A percentile compares a stretch with the other conserved stretches of the same genome.
These are phyloP conservation scores for Salvelinus alpinus DNA, from an alignment of 2,113 vertebrate species.

Conservation along the genomic window DNA sequence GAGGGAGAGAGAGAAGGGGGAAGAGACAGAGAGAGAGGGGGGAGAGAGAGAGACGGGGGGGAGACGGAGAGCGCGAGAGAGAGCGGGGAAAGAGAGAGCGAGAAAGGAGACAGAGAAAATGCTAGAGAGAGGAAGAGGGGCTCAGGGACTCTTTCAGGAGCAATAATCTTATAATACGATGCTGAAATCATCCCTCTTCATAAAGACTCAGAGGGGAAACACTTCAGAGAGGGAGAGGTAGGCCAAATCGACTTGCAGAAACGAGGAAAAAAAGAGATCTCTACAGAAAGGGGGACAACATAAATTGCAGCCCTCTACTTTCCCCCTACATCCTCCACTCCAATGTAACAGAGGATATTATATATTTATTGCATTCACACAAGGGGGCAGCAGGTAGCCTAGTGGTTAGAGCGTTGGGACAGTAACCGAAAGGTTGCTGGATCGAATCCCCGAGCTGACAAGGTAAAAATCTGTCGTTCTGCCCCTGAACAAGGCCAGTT, in stretches of 20 bases:
- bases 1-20: too few species aligned
- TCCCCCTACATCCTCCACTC: neutral
- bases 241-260: too few species aligned
- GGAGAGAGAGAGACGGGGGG: accelerated
- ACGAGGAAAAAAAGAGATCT: neutral
- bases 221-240: neutral
- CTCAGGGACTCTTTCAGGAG: neutral
- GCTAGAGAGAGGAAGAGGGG: neutral
- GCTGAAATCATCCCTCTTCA: neutral
- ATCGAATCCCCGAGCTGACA: too few species aligned
- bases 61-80: too few species aligned
- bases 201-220: neutral
- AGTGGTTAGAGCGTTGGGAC: too few species aligned
- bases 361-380: constrained; percentile 64
- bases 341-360: neutral
- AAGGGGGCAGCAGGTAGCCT: constrained; percentile 21
- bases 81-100: too few species aligned
- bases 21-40: too few species aligned
- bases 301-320: neutral
- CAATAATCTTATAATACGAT: neutral
- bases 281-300: neutral
- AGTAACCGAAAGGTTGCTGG: too few species aligned
- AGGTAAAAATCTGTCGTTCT: too few species aligned
- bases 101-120: neutral
- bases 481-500: too few species aligned